Evolutionary conservation across 35 echinoderm and acorn worm species (phyloP), one percentile per base, ranked within the genome.

Genomic region (Hemicentrotus pulcherrimus): DNA sequence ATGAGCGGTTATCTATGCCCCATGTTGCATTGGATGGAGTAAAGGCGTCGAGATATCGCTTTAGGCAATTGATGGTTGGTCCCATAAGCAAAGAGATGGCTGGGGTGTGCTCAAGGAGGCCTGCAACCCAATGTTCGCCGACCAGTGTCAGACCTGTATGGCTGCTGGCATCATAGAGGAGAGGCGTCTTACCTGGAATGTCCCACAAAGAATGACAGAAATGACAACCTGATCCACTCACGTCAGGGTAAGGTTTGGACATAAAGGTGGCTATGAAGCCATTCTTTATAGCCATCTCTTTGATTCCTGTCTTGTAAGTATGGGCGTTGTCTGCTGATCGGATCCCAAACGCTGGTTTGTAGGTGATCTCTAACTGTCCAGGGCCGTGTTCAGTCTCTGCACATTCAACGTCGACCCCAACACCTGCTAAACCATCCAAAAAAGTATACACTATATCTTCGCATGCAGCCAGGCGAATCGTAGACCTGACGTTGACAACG

Each of bases 201-300:
- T 96, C 96, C 96, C 96, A 96, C 16, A 98, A 65, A 19, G 97
- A 98, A 94, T 98, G 97, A 48, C 94, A 95, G 48, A 96, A 96
- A 59, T 98, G 97, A 31, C 45, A 71, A n/a, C 94, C 65, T 24
- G 59, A 41, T 31, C 47, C 47, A 12, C 91, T 90, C 85, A 86
- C 85, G 47, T 94, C 58, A 19, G 92, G 94, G 92, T 55, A 95
- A 6, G 97, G 97, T 59, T 94, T 96, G 31, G 96, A 92, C 97
- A 98, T 98, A 30, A 98, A 98, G 4, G 96, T 97, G 13, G 96
- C 97, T 19, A 94, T 86, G 41, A 59, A 91, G 28, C 96, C 94
- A 78, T 98, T 71, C 91, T 96, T 94, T 86, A 55, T 52, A 9
- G 96, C 97, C 18, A 98, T 98, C 86, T 98, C 97, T 86, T 98